These are phyloP conservation scores for Sinocyclocheilus anshuiensis DNA, from an alignment of 2,113 vertebrate genomes.

Conservation along the genomic window DNA sequence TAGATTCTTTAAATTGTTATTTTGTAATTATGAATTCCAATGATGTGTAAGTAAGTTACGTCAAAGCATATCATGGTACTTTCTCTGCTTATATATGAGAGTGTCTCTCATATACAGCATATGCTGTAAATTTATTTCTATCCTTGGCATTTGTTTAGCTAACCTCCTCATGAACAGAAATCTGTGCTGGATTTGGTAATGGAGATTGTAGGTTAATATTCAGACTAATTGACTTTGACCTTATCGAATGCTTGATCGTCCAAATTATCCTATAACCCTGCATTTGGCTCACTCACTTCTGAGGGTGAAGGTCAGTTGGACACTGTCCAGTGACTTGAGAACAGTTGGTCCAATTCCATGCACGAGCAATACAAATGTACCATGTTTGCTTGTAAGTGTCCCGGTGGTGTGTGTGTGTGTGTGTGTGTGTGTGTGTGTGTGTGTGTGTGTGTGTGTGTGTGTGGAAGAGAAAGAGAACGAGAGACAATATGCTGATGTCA, in stretches of 20 bases:
- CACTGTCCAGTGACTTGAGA: conserved; percentile 13
- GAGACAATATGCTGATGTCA: conserved; percentile 43
- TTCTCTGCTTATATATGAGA: neutral
- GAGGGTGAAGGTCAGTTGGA: conserved; percentile 18
- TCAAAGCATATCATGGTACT: neutral
- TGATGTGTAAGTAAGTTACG: neutral
- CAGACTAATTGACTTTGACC: conserved; percentile 51
- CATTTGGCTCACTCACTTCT: neutral
- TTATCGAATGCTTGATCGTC: conserved; percentile 7
- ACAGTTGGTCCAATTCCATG: neutral
- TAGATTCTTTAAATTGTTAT: neutral
- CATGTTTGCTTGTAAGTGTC: conserved; percentile 6
- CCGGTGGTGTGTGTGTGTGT: neutral
- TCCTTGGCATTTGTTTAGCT: neutral
- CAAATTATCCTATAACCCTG: conserved; percentile 24
- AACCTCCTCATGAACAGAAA: neutral
- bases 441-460: neutral
- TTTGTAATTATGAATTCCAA: neutral
- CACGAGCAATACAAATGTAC: conserved; percentile 16
- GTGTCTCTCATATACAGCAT: too few relatives aligned
- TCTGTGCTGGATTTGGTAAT: neutral
- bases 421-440: neutral
- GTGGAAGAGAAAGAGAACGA: neutral
- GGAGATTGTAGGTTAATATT: conserved; percentile 44
- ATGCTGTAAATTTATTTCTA: neutral